Evolutionary conservation across 2,888 invertebrate genomes (phyloP).

Genomic region (Xestia ashworthii): DNA sequence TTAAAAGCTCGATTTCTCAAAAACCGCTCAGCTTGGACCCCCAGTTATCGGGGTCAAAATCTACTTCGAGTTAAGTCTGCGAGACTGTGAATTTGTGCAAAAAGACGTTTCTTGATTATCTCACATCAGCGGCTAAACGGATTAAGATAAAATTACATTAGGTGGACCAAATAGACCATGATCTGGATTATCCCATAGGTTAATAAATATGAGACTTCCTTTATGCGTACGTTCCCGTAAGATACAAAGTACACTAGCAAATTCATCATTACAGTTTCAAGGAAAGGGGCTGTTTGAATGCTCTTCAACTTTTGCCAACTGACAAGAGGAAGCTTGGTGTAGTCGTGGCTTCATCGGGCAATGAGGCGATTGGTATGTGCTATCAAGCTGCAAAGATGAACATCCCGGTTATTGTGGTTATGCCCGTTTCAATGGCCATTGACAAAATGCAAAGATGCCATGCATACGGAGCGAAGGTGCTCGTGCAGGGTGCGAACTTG

Average conservation of each 20-base stretch:
- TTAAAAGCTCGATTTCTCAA: too few relatives aligned
- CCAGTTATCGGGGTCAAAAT: too few relatives aligned
- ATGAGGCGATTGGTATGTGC: slow-evolving; percentile 92
- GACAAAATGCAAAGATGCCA: slow-evolving; percentile 92
- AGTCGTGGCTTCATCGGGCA: slow-evolving; percentile 93
- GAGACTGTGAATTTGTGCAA: not conserved
- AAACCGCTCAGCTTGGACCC: too few relatives aligned
- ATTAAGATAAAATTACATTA: not conserved
- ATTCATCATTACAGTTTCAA: slow-evolving; percentile 90
- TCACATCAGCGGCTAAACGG: not conserved
- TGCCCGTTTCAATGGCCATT: slow-evolving; percentile 92
- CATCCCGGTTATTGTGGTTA: slow-evolving; percentile 92
- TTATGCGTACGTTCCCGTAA: not conserved
- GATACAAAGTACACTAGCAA: not conserved
- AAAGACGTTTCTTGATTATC: not conserved
- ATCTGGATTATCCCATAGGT: not conserved
- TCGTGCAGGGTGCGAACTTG: slow-evolving; percentile 92
- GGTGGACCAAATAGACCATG: not conserved
- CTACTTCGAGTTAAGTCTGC: too few relatives aligned
- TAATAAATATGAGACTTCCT: not conserved
- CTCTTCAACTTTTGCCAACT: slow-evolving; percentile 89
- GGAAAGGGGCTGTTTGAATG: slow-evolving; percentile 93
- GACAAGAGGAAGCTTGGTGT: slow-evolving; percentile 92
- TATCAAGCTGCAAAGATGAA: slow-evolving; percentile 91
- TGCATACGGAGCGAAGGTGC: slow-evolving; percentile 92